Conservation (phyloP, 1,140 invertebrate species). For the Mycetomoellerius zeteki region DNA sequence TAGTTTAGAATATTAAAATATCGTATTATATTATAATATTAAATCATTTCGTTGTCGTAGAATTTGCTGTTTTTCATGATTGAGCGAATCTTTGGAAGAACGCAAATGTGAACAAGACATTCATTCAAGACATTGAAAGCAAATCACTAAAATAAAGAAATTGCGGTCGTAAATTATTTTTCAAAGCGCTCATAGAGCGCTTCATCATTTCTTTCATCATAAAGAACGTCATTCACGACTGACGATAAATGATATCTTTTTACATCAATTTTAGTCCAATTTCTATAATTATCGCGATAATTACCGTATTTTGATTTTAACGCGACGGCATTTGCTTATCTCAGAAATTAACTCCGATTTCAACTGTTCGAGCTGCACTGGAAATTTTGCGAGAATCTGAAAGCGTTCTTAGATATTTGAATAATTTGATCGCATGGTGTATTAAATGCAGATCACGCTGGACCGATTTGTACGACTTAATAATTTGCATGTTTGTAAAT, state of each 20-base stretch:
- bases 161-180: conserved; percentile 20
- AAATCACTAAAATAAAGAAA: conserved; percentile 33
- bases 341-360: conserved; percentile 7
- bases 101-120: conserved; percentile 22
- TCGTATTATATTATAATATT: background rate
- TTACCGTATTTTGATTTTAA: conserved; percentile 37
- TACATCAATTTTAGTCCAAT: conserved; percentile 10
- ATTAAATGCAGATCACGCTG: background rate
- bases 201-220: conserved; percentile 45
- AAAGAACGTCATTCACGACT: conserved; percentile 66
- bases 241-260: conserved; percentile 31
- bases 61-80: background rate
- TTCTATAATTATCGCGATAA: conserved; percentile 46
- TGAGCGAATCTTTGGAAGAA: background rate
- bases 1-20: background rate
- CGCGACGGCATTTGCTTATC: background rate
- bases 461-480: background rate
- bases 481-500: background rate
- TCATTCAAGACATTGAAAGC: conserved; percentile 24
- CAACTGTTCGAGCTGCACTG: background rate
- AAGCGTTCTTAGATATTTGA: conserved; percentile 22
- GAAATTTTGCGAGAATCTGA: conserved; percentile 1
- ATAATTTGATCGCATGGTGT: background rate
- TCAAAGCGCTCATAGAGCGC: background rate
- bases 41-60: background rate